phyloP scores from a whole-genome alignment of 2,888 invertebrate genomes.

The Atethmia centrago region DNA sequence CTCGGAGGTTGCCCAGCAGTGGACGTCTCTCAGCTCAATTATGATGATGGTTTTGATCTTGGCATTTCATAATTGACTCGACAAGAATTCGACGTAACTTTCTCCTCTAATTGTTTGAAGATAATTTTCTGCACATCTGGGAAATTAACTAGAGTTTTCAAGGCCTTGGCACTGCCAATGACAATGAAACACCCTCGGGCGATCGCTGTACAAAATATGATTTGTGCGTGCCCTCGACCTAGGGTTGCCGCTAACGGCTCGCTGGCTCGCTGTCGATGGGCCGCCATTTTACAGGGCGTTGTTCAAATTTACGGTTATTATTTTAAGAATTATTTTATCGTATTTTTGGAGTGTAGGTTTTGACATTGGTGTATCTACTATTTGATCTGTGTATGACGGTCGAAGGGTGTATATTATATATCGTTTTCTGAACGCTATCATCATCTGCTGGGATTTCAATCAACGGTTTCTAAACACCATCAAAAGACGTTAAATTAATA shows the following conservation, averaged over 20 bases:
- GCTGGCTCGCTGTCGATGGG: slow-evolving; percentile 7
- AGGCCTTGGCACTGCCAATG: slow-evolving; percentile 13
- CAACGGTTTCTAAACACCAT: not conserved
- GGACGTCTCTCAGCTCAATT: not conserved
- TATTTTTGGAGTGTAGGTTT: not conserved
- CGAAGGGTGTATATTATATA: not conserved
- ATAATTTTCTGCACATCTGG: not conserved
- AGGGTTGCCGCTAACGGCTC: slow-evolving; percentile 36
- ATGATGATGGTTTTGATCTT: not conserved
- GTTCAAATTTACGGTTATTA: slow-evolving; percentile 27
- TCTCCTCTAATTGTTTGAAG: not conserved
- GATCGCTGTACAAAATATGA: slow-evolving; percentile 42
- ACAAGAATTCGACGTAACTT: not conserved
- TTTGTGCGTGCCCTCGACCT: slow-evolving; percentile 34
- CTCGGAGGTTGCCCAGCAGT: not conserved
- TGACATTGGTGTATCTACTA: not conserved
- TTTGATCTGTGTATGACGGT: not conserved
- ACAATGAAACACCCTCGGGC: slow-evolving; percentile 28
- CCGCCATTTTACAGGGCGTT: slow-evolving; percentile 23
- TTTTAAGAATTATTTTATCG: not conserved
- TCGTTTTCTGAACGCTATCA: not conserved
- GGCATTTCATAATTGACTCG: not conserved
- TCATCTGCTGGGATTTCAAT: not conserved
- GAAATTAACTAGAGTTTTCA: not conserved
- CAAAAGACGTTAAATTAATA: not conserved